These are phyloP conservation scores for Gambusia affinis DNA, from an alignment of 2,113 vertebrate species.

Conservation along the genomic window DNA sequence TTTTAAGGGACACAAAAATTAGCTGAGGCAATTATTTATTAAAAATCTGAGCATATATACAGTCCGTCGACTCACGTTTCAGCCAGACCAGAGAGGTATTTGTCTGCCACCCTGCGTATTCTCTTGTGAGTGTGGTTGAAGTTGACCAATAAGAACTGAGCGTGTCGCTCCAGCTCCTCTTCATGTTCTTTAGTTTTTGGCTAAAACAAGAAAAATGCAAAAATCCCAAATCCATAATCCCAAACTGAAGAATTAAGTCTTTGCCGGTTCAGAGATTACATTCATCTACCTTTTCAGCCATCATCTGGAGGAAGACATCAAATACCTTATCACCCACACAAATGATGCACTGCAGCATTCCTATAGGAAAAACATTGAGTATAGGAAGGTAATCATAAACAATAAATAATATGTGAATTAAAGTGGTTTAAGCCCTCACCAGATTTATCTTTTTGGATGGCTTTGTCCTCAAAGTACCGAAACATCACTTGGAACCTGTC, in stretches of 20 bases:
- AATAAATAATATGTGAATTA: neutral
- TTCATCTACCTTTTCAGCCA: constrained; percentile 91
- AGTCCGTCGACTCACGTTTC: constrained; percentile 85
- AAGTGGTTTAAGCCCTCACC: constrained; percentile 75
- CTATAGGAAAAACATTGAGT: constrained; percentile 60
- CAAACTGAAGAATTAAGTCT: neutral
- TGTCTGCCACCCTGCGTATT: constrained; percentile 95
- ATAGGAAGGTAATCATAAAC: neutral
- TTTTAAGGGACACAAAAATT: constrained; percentile 50
- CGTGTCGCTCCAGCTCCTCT: constrained; percentile 93
- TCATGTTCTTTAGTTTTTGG: constrained; percentile 96
- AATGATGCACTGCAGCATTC: constrained; percentile 98
- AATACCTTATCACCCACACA: constrained; percentile 96
- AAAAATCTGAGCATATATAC: neutral
- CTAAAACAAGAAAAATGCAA: constrained; percentile 67
- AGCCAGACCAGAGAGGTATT: constrained; percentile 94
- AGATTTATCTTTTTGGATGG: constrained; percentile 98
- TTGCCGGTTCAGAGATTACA: neutral
- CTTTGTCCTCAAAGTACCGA: constrained; percentile 97
- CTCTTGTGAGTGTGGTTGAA: constrained; percentile 98
- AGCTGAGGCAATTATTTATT: neutral
- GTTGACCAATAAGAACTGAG: constrained; percentile 93
- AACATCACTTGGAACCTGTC: constrained; percentile 98
- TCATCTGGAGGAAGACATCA: constrained; percentile 95
- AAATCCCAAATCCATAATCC: neutral